Evolutionary conservation across 2,113 vertebrate species (phyloP), one percentile per base, ranked within the genome.

Genomic region (Emberiza fucata): DNA sequence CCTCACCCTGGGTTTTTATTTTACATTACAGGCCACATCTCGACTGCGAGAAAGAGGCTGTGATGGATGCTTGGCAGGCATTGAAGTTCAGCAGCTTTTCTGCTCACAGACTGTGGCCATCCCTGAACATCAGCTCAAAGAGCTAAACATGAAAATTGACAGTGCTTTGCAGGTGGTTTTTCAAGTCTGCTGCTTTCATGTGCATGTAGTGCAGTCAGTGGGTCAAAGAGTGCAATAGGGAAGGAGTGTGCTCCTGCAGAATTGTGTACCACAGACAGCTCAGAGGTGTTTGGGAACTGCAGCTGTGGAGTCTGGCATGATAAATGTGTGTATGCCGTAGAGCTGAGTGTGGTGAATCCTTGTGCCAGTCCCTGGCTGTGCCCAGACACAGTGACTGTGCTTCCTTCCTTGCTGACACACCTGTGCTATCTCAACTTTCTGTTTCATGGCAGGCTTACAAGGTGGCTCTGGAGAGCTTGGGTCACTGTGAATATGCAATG

Each of bases 61-160:
- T 53, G 99, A 99, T 54, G 98, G 99, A 88, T 98, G 98, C 95
- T 97, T 99, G 97, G 98, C 99, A 72, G 99, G 99, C 82, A 98
- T 99, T 94, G 99, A 99, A 98, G 99, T 99, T 87, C 99, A 99
- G 88, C 99, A 99, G 72, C 99, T 99, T 91, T 99, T 99, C 97
- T 99, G 99, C 97, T 99, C 99, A 37, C 99, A 99, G 94, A 99
- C 97, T 94, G 98, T 99, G 86, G 98, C 98, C 72, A 99, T 99
- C 94, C 99, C 99, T 33, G 99, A 99, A 92, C 99, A 99, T 96
- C 99, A 99, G 97, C 98, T 99, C 76, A 99, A 99, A 97, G 99
- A 99, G 78, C 98, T 99, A 81, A 99, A 99, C 95, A 70, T 98
- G 95, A 99, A 99, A 98, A 99, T 99, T 20, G 99, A 99, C 98